These are phyloP conservation scores for Tiliqua scincoides DNA, from an alignment of 2,113 vertebrate genomes.

Conservation along the genomic window DNA sequence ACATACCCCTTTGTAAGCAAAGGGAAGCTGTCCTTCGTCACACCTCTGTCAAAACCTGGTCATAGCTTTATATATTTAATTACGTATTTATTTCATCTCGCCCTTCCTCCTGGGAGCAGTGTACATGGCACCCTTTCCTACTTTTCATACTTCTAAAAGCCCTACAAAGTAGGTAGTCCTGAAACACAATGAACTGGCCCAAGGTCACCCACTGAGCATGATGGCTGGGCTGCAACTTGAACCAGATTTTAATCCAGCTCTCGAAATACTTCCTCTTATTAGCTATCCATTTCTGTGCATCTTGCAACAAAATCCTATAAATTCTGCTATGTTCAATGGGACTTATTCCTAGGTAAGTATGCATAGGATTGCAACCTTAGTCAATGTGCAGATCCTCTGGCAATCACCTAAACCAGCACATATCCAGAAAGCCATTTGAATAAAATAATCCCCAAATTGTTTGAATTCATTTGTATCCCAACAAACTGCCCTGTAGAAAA, in stretches of 20 bases:
- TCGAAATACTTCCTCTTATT: too few species aligned
- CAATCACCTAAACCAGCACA: too few species aligned
- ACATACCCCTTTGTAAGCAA: constrained; percentile 12
- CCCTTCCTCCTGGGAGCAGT: background rate
- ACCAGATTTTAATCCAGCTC: too few species aligned
- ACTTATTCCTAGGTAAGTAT: too few species aligned
- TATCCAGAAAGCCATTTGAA: background rate
- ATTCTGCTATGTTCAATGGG: too few species aligned
- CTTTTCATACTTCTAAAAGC: background rate
- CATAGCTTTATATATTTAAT: background rate
- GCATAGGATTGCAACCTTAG: background rate
- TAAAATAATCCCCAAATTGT: background rate
- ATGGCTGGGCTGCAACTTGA: too few species aligned
- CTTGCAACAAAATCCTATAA: too few species aligned
- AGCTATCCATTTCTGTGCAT: background rate
- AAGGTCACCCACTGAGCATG: too few species aligned
- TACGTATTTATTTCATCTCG: background rate
- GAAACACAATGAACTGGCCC: too few species aligned
- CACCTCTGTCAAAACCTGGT: background rate
- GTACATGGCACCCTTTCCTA: background rate
- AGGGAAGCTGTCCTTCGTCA: background rate
- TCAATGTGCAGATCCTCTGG: background rate
- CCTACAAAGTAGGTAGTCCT: too few species aligned
- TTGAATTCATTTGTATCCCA: background rate
- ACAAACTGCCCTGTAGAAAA: background rate